These are phyloP conservation scores for Chrysoperla carnea DNA, from an alignment of 1,140 invertebrate genomes.

Conservation along the genomic window DNA sequence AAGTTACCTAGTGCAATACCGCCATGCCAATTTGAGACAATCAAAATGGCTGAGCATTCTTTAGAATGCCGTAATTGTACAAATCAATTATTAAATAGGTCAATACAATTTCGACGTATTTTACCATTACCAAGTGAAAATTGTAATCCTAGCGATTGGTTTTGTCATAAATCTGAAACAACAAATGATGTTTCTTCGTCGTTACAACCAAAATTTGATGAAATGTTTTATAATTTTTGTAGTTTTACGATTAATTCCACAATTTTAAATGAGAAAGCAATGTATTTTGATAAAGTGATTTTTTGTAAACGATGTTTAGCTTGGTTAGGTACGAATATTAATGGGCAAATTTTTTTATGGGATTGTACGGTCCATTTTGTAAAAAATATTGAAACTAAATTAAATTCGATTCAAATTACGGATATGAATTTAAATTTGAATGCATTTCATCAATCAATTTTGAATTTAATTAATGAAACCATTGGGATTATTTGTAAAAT, in stretches of 20 bases:
- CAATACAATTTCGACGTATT: slow-evolving; percentile 20
- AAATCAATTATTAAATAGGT: not conserved
- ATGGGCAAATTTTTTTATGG: slow-evolving; percentile 21
- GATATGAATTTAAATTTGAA: slow-evolving; percentile 18
- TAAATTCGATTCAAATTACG: slow-evolving; percentile 24
- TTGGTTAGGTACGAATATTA: slow-evolving; percentile 28
- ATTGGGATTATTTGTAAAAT: slow-evolving; percentile 23
- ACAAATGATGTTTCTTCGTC: slow-evolving; percentile 8
- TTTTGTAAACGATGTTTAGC: slow-evolving; percentile 31
- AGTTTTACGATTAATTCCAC: slow-evolving; percentile 25
- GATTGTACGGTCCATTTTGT: slow-evolving; percentile 24
- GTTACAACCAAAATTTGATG: slow-evolving; percentile 23
- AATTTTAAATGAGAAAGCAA: slow-evolving; percentile 23
- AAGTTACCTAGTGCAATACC: slow-evolving; percentile 3
- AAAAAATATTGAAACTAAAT: slow-evolving; percentile 6
- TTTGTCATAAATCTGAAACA: slow-evolving; percentile 26
- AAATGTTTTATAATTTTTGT: slow-evolving; percentile 30
- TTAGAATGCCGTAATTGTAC: too few species aligned
- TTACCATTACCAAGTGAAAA: slow-evolving; percentile 31
- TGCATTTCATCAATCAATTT: slow-evolving; percentile 9
- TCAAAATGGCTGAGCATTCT: too few species aligned
- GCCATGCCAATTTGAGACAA: too few species aligned
- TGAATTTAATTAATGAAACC: not conserved
- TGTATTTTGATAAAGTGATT: slow-evolving; percentile 21
- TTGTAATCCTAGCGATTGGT: slow-evolving; percentile 33